Percentiles rank a stretch among this genome's conserved stretches.
Conservation (phyloP, 1,140 invertebrate species). For the Lerema accius region DNA sequence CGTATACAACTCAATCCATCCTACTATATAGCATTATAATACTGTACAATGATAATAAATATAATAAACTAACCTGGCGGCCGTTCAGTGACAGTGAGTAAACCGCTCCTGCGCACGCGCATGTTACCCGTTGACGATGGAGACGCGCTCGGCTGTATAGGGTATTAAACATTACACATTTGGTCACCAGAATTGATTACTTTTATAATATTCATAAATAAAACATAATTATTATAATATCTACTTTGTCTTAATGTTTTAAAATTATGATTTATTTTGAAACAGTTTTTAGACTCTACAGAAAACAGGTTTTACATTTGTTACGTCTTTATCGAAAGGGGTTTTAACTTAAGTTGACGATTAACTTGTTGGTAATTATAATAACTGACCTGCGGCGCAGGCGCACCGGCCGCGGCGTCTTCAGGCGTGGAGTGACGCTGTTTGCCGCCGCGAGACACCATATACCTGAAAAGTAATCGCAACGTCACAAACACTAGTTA, state of each 20-base stretch:
- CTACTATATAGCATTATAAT: background rate
- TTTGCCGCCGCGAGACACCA: slow-evolving; percentile 87
- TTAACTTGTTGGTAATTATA: no score
- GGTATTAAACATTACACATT: background rate
- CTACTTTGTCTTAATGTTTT: no score
- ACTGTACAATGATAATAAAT: background rate
- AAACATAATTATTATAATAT: no score
- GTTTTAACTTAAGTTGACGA: no score
- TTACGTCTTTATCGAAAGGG: no score
- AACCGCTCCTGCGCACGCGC: slow-evolving; percentile 89
- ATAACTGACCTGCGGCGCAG: slow-evolving; percentile 14
- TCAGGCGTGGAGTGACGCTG: slow-evolving; percentile 86
- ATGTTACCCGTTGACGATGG: slow-evolving; percentile 81
- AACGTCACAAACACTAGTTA: no score
- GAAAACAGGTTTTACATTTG: no score
- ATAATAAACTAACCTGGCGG: slow-evolving; percentile 88
- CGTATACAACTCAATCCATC: background rate
- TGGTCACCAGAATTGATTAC: no score
- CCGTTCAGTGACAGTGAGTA: slow-evolving; percentile 92
- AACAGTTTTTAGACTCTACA: no score
- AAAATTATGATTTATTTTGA: no score
- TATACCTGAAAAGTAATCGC: no score
- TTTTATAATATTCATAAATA: no score
- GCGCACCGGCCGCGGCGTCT: slow-evolving; percentile 83
- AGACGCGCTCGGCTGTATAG: slow-evolving; percentile 66